Evolutionary conservation across 1,140 invertebrate species (phyloP).

Genomic region (Eupristina koningsbergeri): DNA sequence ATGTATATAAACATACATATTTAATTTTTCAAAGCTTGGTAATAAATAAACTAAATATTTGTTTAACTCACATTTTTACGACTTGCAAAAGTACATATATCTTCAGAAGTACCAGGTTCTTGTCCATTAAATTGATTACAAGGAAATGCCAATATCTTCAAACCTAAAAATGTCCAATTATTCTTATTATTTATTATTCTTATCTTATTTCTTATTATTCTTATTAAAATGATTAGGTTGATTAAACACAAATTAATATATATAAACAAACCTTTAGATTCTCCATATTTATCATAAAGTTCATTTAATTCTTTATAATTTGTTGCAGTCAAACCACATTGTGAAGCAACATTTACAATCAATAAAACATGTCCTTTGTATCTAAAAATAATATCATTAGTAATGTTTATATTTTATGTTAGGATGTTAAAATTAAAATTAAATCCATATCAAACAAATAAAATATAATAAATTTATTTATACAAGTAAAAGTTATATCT

Average conservation of each 20-base stretch:
- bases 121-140: constrained; percentile 94
- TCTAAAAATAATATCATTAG: constrained; percentile 53
- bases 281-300: constrained; percentile 83
- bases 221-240: not conserved
- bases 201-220: not conserved
- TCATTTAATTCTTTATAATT: constrained; percentile 87
- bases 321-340: constrained; percentile 87
- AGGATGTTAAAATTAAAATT: not conserved
- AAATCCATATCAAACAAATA: too few relatives aligned
- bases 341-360: constrained; percentile 91
- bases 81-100: constrained; percentile 84
- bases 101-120: constrained; percentile 81
- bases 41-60: not conserved
- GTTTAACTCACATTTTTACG: constrained; percentile 79
- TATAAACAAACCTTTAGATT: constrained; percentile 72
- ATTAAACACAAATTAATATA: not conserved
- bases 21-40: too few relatives aligned
- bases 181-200: not conserved
- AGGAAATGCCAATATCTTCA: constrained; percentile 92
- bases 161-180: constrained; percentile 62
- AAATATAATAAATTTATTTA: too few relatives aligned
- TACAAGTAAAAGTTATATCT: too few relatives aligned
- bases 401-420: too few relatives aligned
- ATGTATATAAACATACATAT: too few relatives aligned
- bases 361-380: constrained; percentile 84